Conservation (phyloP, 2,113 vertebrate genomes). For the Zootoca vivipara region DNA sequence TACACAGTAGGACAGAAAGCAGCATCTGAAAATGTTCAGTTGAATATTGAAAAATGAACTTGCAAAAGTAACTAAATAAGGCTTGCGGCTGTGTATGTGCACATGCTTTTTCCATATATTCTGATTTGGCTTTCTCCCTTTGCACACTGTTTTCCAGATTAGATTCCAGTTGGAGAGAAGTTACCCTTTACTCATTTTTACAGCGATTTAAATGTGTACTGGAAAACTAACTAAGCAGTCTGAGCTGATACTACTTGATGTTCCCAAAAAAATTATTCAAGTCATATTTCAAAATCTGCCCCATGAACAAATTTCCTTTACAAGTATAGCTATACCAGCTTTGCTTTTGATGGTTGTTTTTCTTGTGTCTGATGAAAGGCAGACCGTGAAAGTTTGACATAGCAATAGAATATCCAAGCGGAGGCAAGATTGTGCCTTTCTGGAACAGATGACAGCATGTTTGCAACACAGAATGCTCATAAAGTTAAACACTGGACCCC, state of each 20-base stretch:
- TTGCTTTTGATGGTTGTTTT: conserved; percentile 65
- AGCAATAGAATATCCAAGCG: not conserved
- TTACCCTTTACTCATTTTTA: conserved; percentile 38
- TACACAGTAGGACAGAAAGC: not conserved
- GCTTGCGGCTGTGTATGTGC: not conserved
- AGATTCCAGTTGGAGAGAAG: conserved; percentile 27
- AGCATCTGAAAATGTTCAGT: not conserved
- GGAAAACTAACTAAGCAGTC: conserved; percentile 58
- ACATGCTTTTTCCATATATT: not conserved
- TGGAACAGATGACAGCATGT: not conserved
- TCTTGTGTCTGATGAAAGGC: conserved; percentile 68
- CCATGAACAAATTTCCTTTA: conserved; percentile 68
- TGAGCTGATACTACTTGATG: conserved; percentile 60
- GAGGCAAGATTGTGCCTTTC: not conserved
- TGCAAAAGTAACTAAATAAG: not conserved
- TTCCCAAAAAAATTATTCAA: conserved; percentile 62
- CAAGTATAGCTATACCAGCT: conserved; percentile 62
- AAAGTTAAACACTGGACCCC: not conserved
- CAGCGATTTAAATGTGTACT: conserved; percentile 53
- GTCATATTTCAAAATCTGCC: conserved; percentile 65
- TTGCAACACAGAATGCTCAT: not conserved
- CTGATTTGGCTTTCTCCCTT: not conserved
- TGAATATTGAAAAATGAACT: not conserved
- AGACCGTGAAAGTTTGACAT: conserved; percentile 35
- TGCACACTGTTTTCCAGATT: conserved; percentile 55